phyloP scores from a whole-genome alignment of 2,113 vertebrate species.

The Sprattus sprattus region DNA sequence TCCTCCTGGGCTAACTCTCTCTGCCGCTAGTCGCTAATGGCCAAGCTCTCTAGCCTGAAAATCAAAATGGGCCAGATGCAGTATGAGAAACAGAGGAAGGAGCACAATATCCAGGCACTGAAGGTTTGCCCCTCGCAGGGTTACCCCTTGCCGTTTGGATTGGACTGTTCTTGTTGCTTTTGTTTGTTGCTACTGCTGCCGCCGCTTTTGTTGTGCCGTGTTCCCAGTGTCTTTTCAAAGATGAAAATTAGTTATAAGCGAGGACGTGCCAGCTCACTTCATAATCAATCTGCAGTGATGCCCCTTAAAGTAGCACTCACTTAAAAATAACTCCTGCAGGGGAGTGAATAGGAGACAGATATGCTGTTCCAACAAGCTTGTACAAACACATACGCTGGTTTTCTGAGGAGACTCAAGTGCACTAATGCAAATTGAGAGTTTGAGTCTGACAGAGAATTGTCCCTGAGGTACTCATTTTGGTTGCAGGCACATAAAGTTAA shows the following conservation, averaged over 20 bases:
- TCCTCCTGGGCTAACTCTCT: conserved; percentile 57
- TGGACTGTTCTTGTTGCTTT: background rate
- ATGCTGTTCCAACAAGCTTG: background rate
- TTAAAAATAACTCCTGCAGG: no score
- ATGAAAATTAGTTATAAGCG: background rate
- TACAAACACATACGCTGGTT: background rate
- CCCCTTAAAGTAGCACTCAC: background rate
- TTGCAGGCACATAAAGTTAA: conserved; percentile 40
- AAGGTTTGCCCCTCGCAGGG: conserved; percentile 83
- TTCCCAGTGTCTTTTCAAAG: background rate
- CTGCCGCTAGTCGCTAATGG: conserved; percentile 91
- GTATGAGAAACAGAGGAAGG: conserved; percentile 96
- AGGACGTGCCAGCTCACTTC: background rate
- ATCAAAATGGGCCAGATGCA: conserved; percentile 98
- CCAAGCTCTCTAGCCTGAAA: conserved; percentile 99
- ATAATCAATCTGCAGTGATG: background rate
- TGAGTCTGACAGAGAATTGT: conserved; percentile 25
- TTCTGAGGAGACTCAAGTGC: background rate
- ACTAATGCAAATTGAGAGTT: background rate
- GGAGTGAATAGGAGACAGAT: background rate
- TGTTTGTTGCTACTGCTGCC: conserved; percentile 43
- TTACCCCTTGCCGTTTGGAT: conserved; percentile 22
- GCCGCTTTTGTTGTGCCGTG: conserved; percentile 37
- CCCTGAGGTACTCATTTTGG: conserved; percentile 34
- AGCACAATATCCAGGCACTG: conserved; percentile 84